These are phyloP conservation scores for Rostratula benghalensis DNA, from an alignment of 2,113 vertebrate species.

Conservation along the genomic window DNA sequence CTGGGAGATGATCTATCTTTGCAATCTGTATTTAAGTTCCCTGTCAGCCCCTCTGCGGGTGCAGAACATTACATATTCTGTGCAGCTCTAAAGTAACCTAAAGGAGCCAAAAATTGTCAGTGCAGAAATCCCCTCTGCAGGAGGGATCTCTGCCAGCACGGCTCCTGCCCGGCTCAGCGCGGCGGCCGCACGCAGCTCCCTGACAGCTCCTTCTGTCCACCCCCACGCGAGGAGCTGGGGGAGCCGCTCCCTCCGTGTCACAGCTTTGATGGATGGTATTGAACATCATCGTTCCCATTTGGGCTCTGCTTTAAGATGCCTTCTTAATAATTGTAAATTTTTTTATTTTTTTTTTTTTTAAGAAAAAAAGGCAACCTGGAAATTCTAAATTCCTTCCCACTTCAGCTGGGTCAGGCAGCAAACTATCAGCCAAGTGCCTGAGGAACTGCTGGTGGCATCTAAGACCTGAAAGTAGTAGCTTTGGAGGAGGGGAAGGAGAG, in stretches of 20 bases:
- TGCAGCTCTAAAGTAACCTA: not conserved
- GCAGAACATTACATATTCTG: not conserved
- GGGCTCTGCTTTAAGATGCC: not conserved
- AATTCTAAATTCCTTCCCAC: not conserved
- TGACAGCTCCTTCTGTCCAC: constrained; percentile 43
- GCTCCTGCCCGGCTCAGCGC: not conserved
- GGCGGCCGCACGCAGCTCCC: not conserved
- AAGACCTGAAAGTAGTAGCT: not conserved
- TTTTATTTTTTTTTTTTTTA: accelerated
- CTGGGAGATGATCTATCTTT: not conserved
- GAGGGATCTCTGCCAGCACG: not conserved
- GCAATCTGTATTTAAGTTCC: not conserved
- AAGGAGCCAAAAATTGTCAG: constrained; percentile 37
- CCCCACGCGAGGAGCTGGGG: not conserved
- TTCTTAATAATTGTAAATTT: not conserved
- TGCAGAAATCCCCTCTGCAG: not conserved
- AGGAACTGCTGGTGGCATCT: not conserved
- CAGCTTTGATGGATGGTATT: accelerated
- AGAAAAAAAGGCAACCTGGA: accelerated
- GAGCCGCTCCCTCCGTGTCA: not conserved
- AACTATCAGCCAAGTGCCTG: accelerated
- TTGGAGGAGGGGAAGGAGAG: not conserved
- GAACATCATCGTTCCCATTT: not conserved
- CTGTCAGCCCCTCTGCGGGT: not conserved
- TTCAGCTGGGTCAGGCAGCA: not conserved